A percentile compares a stretch with the other conserved stretches of the same genome.
Conservation (phyloP, 2,797 vertebrate genomes). For the Acestrorhynchus altus region DNA sequence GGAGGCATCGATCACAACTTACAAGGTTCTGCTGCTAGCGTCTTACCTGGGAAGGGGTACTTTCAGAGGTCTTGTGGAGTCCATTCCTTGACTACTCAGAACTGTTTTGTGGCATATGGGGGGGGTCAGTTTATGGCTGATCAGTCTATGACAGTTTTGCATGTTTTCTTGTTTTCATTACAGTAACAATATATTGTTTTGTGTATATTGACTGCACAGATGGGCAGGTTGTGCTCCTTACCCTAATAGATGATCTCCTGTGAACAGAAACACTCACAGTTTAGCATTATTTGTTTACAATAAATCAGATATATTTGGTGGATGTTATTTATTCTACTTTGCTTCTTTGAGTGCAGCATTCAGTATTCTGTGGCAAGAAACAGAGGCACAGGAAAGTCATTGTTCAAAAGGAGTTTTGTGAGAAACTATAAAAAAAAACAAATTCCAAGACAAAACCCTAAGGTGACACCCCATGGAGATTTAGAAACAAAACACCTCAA, state of each 20-base stretch:
- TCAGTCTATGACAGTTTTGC: too few species aligned
- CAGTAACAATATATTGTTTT: too few species aligned
- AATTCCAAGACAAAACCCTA: neutral
- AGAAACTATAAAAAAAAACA: neutral
- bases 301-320: neutral
- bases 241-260: neutral
- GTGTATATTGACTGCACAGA: too few species aligned
- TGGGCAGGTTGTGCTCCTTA: neutral
- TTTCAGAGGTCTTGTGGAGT: too few species aligned
- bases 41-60: too few species aligned
- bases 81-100: too few species aligned
- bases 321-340: neutral
- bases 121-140: too few species aligned
- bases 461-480: neutral
- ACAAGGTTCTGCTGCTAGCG: too few species aligned
- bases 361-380: neutral
- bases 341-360: neutral
- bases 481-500: neutral
- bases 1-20: too few species aligned
- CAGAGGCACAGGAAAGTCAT: neutral
- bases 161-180: too few species aligned
- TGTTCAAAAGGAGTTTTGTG: neutral
- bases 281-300: neutral
- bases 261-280: neutral
- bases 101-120: too few species aligned